phyloP scores from a whole-genome alignment of 2,113 vertebrate species.

The Corvus hawaiiensis region DNA sequence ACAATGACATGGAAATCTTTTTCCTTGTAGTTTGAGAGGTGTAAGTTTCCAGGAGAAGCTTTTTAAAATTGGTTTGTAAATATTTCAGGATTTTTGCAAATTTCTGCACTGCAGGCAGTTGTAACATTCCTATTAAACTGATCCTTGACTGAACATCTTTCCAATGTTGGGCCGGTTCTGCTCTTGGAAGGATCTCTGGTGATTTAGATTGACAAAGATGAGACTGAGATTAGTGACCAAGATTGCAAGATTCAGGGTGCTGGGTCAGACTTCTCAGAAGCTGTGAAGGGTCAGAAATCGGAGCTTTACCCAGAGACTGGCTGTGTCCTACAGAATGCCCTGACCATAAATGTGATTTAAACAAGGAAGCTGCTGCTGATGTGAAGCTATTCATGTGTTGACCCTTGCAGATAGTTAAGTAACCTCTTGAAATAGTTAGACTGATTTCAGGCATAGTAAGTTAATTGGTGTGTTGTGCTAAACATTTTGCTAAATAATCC shows the following conservation, averaged over 20 bases:
- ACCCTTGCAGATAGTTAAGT: background rate
- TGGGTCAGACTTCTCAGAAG: background rate
- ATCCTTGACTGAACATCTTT: background rate
- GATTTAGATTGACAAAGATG: background rate
- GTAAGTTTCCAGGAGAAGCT: slow-evolving; percentile 12
- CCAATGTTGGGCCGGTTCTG: background rate
- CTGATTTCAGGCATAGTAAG: background rate
- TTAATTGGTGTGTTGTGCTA: background rate
- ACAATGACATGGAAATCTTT: background rate
- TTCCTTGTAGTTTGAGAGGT: background rate
- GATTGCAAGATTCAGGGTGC: background rate
- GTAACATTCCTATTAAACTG: background rate
- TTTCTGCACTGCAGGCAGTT: background rate
- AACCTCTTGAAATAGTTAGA: background rate
- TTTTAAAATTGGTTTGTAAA: slow-evolving; percentile 1
- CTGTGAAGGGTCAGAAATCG: background rate
- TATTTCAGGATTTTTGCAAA: background rate
- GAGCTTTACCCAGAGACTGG: background rate
- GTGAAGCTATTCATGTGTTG: background rate
- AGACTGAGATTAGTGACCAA: background rate
- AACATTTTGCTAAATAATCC: background rate
- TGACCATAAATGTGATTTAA: background rate
- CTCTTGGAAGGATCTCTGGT: background rate
- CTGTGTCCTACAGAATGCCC: background rate
- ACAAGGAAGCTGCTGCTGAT: background rate